Base-by-base conservation (phyloP, 1,140 invertebrate species). In the Eubasilissa regina region DNA sequence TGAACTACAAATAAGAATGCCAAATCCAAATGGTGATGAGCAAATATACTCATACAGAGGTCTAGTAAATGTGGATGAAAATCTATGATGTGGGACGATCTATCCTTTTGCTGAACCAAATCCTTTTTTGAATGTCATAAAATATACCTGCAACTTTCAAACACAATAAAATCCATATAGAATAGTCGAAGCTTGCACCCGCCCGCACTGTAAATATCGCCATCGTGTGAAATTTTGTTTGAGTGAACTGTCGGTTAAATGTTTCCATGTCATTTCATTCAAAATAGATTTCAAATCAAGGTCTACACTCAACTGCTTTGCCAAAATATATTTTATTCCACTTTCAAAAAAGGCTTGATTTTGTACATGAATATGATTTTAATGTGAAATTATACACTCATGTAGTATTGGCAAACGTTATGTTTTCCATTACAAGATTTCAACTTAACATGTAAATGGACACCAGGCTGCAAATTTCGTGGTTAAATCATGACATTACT, bases 241-340 rank as follows among this genome's bases (percentile, higher is more conserved):
- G 44, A 68, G n/a, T 68, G 64, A 68, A n/a, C 12, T 35, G 25
- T 35, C 25, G 25, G 25, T 35, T 68, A 10, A n/a, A 68, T 47
- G 64, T 47, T 68, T 12, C 64, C 35, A 12, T 68, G 44, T 68
- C 43, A 43, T 68, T 68, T n/a, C 1, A 68, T 64, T 13, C 58
- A 64, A 35, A 15, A 53, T 72, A 72, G 68, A 64, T 77, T 77
- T 77, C 60, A 47, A 77, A 77, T 15, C 35, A 75, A 21, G 13
- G 6, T 70, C 12, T 70, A 66, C 62, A 66, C n/a, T 48, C 45
- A 21, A 64, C 21, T 9, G 21, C 25, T 25, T 53, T 35, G 45
- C 68, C 68, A 72, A 53, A 72, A 75, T 62, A 75, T 75, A 75
- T 62, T 75, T 75, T 75, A 60, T 75, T 75, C 21, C 44, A 64